These are phyloP conservation scores for Lucilia cuprina DNA, from an alignment of 1,140 invertebrate species.

Conservation along the genomic window DNA sequence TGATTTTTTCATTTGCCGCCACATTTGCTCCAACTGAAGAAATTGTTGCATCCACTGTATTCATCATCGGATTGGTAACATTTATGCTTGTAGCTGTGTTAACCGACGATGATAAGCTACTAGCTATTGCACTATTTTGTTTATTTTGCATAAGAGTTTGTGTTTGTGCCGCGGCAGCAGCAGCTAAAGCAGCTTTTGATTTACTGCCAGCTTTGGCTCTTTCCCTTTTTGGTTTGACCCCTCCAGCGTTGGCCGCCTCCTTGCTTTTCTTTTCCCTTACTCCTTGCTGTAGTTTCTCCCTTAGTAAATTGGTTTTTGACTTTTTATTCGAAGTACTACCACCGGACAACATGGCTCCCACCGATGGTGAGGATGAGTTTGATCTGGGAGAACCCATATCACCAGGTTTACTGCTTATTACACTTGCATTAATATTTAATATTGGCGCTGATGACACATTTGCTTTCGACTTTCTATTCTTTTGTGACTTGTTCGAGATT, in stretches of 20 bases:
- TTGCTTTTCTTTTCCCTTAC: constrained; percentile 60
- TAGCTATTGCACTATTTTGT: background rate
- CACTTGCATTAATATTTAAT: background rate
- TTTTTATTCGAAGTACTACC: constrained; percentile 44
- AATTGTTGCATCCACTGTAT: constrained; percentile 39
- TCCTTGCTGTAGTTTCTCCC: constrained; percentile 57
- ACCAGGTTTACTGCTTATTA: background rate
- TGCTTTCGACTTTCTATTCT: constrained; percentile 9
- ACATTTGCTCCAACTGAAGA: constrained; percentile 56
- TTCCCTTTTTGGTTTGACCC: constrained; percentile 47
- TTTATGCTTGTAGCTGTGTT: background rate
- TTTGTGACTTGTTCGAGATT: constrained; percentile 53
- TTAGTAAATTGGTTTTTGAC: constrained; percentile 54
- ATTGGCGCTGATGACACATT: background rate
- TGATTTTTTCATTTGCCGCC: constrained; percentile 75
- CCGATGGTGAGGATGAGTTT: constrained; percentile 39
- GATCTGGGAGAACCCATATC: constrained; percentile 12
- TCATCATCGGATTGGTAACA: constrained; percentile 43
- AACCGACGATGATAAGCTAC: background rate
- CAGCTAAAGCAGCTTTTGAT: constrained; percentile 60
- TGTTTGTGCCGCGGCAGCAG: constrained; percentile 47
- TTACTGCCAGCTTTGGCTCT: constrained; percentile 58
- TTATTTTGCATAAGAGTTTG: background rate
- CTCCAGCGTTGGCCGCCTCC: constrained; percentile 42
- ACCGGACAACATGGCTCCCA: background rate